Conservation (phyloP, 2,797 vertebrate genomes). For the Lagorchestes hirsutus region DNA sequence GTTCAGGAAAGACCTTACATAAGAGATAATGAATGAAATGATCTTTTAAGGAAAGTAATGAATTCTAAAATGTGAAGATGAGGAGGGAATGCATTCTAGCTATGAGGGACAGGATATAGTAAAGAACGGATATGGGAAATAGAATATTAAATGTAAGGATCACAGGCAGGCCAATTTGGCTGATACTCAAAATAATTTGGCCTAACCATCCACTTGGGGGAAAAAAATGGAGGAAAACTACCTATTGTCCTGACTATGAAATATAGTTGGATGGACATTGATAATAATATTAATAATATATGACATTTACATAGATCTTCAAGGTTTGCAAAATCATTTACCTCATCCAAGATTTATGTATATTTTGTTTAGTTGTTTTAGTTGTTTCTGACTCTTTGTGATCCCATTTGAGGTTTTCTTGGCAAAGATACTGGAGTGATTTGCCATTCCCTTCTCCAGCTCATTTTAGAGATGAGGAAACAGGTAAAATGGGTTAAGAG, state of each 20-base stretch:
- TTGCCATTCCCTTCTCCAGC: neutral
- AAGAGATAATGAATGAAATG: neutral
- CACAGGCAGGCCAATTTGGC: neutral
- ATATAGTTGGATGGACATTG: no score
- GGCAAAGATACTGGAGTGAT: neutral
- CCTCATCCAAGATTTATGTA: neutral
- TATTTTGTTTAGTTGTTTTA: neutral
- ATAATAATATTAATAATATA: neutral
- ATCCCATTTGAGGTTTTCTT: neutral
- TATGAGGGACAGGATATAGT: neutral
- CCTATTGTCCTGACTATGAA: neutral
- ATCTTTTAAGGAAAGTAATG: neutral
- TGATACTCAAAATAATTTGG: neutral
- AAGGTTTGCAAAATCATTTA: neutral
- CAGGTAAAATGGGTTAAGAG: neutral
- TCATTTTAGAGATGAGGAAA: neutral
- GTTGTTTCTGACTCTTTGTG: neutral
- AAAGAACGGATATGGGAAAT: neutral
- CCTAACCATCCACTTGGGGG: neutral
- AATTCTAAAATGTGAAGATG: neutral
- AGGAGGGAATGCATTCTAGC: neutral
- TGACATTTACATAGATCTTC: neutral
- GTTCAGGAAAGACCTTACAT: neutral
- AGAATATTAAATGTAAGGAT: neutral
- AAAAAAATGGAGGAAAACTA: neutral